phyloP scores from a whole-genome alignment of 2,113 vertebrate species.

The Prochilodus magdalenae region DNA sequence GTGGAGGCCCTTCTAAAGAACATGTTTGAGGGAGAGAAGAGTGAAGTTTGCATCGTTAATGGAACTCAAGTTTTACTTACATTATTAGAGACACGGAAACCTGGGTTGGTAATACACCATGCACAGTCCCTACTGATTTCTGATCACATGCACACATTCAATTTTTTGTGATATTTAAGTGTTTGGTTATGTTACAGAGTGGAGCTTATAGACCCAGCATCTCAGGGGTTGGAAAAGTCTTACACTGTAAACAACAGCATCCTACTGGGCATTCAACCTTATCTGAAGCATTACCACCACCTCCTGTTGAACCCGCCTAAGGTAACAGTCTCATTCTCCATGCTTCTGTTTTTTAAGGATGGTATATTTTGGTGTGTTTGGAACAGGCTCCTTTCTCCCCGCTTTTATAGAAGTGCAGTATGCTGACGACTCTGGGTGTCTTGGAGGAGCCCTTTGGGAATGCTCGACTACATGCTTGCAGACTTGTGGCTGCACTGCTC shows the following conservation, averaged over 20 bases:
- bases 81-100: conserved; percentile 88
- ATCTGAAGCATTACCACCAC: conserved; percentile 93
- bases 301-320: conserved; percentile 92
- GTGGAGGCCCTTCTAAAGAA: conserved; percentile 91
- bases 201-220: conserved; percentile 91
- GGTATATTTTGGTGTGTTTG: background rate
- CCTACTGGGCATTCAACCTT: conserved; percentile 86
- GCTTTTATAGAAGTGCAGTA: conserved; percentile 81
- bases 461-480: conserved; percentile 88
- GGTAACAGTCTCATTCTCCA: conserved; percentile 70
- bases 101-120: conserved; percentile 79
- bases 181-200: conserved; percentile 74
- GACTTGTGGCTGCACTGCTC: conserved; percentile 89
- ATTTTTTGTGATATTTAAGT: background rate
- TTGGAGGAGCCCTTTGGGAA: conserved; percentile 94
- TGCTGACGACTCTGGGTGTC: conserved; percentile 91
- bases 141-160: background rate
- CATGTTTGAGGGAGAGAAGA: conserved; percentile 90
- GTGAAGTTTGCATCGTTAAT: conserved; percentile 87
- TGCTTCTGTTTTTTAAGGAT: background rate
- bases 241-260: conserved; percentile 89
- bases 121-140: background rate
- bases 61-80: conserved; percentile 93
- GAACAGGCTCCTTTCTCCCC: background rate
- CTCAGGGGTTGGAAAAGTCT: conserved; percentile 91